These are phyloP conservation scores for Sphenopsis melanotis DNA, from an alignment of 2,797 vertebrate genomes.

Conservation along the genomic window DNA sequence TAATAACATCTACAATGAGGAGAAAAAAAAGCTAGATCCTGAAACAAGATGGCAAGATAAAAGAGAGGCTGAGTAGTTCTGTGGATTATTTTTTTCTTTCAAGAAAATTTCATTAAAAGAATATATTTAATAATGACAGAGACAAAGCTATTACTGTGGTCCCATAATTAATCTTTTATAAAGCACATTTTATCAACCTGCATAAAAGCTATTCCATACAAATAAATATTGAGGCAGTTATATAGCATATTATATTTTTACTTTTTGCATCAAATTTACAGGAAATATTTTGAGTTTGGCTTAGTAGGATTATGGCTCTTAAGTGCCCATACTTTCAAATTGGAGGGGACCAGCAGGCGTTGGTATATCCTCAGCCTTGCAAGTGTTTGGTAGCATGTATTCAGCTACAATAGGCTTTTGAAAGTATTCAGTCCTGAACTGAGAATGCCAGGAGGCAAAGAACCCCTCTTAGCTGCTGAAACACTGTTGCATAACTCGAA, in stretches of 20 bases:
- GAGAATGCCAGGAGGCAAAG: background rate
- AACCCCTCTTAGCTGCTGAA: background rate
- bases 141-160: background rate
- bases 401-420: background rate
- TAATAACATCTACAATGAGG: background rate
- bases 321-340: background rate
- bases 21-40: background rate
- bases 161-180: background rate
- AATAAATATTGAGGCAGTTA: background rate
- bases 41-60: background rate
- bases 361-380: background rate
- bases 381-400: background rate
- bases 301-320: background rate
- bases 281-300: background rate
- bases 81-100: background rate
- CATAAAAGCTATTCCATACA: background rate
- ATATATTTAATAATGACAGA: background rate
- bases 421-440: background rate
- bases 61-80: background rate
- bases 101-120: background rate
- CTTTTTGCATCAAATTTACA: background rate
- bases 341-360: fast-evolving
- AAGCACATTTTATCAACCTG: background rate
- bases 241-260: background rate
- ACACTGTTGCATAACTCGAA: background rate